Conservation (phyloP, 2,113 vertebrate genomes). For the Sinocyclocheilus grahami region DNA sequence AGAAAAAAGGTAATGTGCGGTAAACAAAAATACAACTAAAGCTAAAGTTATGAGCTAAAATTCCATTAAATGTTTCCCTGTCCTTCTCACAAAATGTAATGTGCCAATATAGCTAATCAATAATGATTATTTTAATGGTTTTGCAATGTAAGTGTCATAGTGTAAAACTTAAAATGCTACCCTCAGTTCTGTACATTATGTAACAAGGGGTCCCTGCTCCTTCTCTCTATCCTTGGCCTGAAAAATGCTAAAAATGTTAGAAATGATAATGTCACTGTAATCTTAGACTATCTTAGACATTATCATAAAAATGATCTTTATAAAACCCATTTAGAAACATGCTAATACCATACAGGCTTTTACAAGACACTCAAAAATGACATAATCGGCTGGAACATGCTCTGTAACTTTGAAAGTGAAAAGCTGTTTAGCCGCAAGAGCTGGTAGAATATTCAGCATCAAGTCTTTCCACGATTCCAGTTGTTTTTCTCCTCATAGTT, state of each 20-base stretch:
- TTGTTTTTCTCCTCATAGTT: slow-evolving; percentile 1
- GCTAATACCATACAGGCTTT: slow-evolving; percentile 17
- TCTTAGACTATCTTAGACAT: neutral
- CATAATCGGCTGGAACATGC: neutral
- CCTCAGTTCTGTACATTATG: neutral
- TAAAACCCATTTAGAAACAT: slow-evolving; percentile 18
- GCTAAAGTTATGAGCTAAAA: neutral
- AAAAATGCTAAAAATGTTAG: neutral
- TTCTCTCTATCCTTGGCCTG: neutral
- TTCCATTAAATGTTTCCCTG: neutral
- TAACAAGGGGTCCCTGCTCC: neutral
- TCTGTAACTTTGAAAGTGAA: slow-evolving; percentile 11
- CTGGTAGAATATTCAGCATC: slow-evolving; percentile 27
- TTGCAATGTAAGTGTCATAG: neutral
- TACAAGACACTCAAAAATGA: slow-evolving; percentile 28
- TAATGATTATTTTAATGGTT: neutral
- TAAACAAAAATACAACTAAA: neutral
- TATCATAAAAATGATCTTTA: slow-evolving; percentile 15
- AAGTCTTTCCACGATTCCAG: slow-evolving; percentile 16
- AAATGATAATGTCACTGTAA: neutral
- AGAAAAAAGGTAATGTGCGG: neutral
- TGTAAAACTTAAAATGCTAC: neutral
- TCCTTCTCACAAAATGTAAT: neutral
- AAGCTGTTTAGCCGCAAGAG: slow-evolving; percentile 24
- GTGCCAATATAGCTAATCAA: neutral